A percentile compares a stretch with the other conserved stretches of the same genome.
Conservation (phyloP, 1,140 invertebrate species). For the Zaprionus davidi region DNA sequence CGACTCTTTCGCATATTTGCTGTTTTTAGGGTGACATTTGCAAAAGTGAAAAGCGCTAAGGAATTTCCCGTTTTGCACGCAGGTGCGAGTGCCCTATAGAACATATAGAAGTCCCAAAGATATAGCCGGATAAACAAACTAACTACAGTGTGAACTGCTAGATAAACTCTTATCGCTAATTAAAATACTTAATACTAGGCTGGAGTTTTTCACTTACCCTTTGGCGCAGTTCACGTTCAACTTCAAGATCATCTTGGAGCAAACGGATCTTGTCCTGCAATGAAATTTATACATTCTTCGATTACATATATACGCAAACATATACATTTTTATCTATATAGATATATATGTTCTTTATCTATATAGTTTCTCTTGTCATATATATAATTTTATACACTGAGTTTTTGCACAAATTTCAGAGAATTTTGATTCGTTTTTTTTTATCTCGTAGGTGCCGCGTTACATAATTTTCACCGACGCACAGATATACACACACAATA, state of each 20-base stretch:
- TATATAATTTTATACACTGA: conserved; percentile 56
- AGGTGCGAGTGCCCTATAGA: conserved; percentile 1
- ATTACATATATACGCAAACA: conserved; percentile 44
- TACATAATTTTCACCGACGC: conserved; percentile 55
- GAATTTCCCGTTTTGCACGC: conserved; percentile 36
- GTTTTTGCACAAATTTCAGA: conserved; percentile 33
- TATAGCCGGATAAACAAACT: not conserved
- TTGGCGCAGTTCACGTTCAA: conserved; percentile 97
- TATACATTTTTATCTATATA: conserved; percentile 43
- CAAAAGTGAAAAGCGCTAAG: conserved; percentile 59
- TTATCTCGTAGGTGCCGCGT: conserved; percentile 47
- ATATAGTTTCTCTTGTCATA: conserved; percentile 2
- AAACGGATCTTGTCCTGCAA: conserved; percentile 99
- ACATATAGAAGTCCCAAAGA: not conserved
- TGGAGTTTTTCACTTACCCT: conserved; percentile 89
- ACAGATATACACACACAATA: conserved; percentile 10
- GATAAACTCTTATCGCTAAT: not conserved
- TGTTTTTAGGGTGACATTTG: conserved; percentile 83
- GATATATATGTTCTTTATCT: conserved; percentile 45
- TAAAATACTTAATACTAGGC: not conserved
- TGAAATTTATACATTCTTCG: conserved; percentile 55
- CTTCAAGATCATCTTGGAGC: conserved; percentile 98
- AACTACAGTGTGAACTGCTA: not conserved
- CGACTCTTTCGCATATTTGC: conserved; percentile 65
- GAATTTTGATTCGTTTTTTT: conserved; percentile 39